Evolutionary conservation across 2,113 vertebrate genomes (phyloP).

Genomic region (Microcebus lehilahytsara): DNA sequence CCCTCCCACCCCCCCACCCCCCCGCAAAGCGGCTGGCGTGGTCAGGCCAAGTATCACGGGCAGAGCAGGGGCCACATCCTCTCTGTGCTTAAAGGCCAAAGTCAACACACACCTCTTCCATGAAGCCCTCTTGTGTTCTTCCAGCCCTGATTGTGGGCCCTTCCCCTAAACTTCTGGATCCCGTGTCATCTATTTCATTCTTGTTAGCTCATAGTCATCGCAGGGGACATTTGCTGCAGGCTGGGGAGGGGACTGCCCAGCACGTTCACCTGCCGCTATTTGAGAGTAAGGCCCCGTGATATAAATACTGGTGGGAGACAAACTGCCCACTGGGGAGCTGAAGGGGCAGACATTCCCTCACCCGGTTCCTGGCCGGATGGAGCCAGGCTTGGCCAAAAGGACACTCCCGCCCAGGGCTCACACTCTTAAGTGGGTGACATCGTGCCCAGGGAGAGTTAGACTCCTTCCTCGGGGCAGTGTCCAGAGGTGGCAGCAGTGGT

Average conservation of each 20-base stretch:
- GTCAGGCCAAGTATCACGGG: neutral
- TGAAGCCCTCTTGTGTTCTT: neutral
- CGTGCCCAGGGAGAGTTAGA: neutral
- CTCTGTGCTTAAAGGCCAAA: neutral
- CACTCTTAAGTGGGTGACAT: neutral
- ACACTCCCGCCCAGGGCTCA: neutral
- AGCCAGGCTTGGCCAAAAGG: neutral
- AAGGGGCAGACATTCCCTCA: neutral
- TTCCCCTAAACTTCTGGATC: neutral
- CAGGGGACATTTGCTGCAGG: neutral
- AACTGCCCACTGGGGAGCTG: neutral
- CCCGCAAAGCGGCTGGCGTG: accelerated
- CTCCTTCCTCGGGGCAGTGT: too few relatives aligned
- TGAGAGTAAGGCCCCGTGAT: neutral
- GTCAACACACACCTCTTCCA: neutral
- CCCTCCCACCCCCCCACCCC: too few relatives aligned
- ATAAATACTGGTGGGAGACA: neutral
- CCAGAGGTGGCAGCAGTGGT: neutral
- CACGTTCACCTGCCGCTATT: too few relatives aligned
- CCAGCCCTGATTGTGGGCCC: accelerated
- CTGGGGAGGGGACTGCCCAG: too few relatives aligned
- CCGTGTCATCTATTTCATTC: too few relatives aligned
- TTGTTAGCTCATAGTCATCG: neutral
- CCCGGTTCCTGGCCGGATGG: neutral
- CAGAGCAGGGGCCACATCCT: neutral